phyloP scores from a whole-genome alignment of 2,888 invertebrate genomes.

The Punctoribates punctum region DNA sequence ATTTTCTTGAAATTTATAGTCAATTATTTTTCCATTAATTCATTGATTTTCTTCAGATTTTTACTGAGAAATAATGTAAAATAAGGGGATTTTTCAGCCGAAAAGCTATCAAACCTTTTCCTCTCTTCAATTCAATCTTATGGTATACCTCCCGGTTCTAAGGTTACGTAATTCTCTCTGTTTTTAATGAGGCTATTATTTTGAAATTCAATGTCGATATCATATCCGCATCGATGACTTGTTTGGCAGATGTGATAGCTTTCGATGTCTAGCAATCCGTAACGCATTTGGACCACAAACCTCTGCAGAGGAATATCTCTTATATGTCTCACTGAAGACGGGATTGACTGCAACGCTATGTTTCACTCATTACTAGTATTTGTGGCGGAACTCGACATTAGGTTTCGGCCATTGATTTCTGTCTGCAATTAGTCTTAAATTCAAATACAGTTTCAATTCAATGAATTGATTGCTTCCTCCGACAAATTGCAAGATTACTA shows the following conservation, averaged over 20 bases:
- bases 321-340: background rate
- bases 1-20: too few species aligned
- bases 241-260: background rate
- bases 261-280: background rate
- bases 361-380: background rate
- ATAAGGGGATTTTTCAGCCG: too few species aligned
- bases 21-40: too few species aligned
- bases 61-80: too few species aligned
- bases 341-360: background rate
- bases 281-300: background rate
- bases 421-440: background rate
- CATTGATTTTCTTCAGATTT: too few species aligned
- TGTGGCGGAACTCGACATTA: background rate
- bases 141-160: background rate
- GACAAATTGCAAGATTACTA: too few species aligned
- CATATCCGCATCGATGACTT: slow-evolving; percentile 18
- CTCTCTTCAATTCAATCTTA: background rate
- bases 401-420: background rate
- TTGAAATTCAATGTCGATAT: background rate
- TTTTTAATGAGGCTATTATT: background rate
- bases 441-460: background rate
- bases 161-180: background rate
- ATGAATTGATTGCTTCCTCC: background rate
- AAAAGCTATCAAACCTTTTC: background rate
- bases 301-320: too few species aligned